phyloP scores from a whole-genome alignment of 1,140 invertebrate genomes.

The Solen grandis region DNA sequence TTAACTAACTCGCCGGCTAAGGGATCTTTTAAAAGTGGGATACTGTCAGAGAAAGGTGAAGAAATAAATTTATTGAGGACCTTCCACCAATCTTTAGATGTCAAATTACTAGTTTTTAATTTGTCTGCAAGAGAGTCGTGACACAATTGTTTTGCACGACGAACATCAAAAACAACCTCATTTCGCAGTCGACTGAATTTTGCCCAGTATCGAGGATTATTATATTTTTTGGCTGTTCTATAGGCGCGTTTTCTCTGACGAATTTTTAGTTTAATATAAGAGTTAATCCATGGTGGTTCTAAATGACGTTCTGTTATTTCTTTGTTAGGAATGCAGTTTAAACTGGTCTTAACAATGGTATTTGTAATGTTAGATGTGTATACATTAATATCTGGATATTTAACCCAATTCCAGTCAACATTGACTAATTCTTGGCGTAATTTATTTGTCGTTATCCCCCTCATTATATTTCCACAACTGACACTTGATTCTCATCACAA shows the following conservation, averaged over 20 bases:
- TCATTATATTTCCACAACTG: too few relatives aligned
- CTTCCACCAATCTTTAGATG: slow-evolving; percentile 12
- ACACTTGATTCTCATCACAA: too few relatives aligned
- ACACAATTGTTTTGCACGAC: background rate
- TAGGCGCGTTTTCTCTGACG: slow-evolving; percentile 2
- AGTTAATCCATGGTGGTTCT: slow-evolving; percentile 8
- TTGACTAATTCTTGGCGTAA: background rate
- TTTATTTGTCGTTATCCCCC: too few relatives aligned
- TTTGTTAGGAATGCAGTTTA: slow-evolving; percentile 18
- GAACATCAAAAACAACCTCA: background rate
- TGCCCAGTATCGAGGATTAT: background rate
- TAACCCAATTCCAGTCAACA: background rate
- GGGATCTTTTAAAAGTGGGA: slow-evolving; percentile 5
- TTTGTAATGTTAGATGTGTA: slow-evolving; percentile 17
- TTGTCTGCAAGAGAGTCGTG: background rate
- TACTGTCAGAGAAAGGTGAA: background rate
- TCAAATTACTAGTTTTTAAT: background rate
- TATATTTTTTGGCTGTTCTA: background rate
- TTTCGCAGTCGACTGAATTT: background rate
- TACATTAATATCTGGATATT: background rate
- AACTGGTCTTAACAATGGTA: background rate
- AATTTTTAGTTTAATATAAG: background rate
- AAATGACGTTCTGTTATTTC: background rate
- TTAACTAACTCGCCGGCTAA: background rate
- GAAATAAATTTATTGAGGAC: slow-evolving; percentile 3